Percentiles rank a stretch among this genome's conserved stretches.
Conservation (phyloP, 2,888 invertebrate species). For the Nemapogon koenigi region DNA sequence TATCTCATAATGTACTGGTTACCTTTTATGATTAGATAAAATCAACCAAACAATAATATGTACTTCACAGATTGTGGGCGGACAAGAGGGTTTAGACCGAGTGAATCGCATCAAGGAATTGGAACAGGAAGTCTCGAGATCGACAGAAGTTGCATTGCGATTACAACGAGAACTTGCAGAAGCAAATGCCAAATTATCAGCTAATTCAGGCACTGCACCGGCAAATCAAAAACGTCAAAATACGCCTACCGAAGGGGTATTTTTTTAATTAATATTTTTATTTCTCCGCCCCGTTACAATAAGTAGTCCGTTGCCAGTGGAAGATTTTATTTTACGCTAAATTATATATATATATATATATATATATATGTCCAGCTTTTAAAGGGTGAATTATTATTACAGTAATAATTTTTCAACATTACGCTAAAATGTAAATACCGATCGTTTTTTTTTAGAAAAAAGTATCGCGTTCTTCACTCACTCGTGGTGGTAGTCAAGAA, state of each 20-base stretch:
- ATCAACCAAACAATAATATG: neutral
- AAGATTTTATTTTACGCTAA: no score
- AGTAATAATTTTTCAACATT: no score
- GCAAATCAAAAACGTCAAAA: conserved; percentile 59
- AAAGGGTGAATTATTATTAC: no score
- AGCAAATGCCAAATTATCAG: conserved; percentile 63
- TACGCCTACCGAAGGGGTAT: conserved; percentile 68
- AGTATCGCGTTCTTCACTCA: conserved; percentile 76
- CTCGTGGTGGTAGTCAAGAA: conserved; percentile 80
- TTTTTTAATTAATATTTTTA: neutral
- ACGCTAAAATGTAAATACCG: no score
- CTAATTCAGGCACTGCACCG: conserved; percentile 37
- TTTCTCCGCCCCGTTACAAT: no score
- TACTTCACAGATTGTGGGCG: conserved; percentile 54
- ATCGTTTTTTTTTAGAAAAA: conserved; percentile 64
- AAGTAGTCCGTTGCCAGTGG: no score
- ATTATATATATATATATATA: no score
- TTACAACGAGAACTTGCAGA: conserved; percentile 76
- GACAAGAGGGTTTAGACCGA: conserved; percentile 67
- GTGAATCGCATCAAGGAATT: conserved; percentile 77
- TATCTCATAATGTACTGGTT: no score
- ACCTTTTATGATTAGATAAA: no score
- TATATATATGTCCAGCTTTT: no score
- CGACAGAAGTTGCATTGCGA: conserved; percentile 75
- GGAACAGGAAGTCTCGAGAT: conserved; percentile 84